A percentile compares a stretch with the other conserved stretches of the same genome.
phyloP scores from a whole-genome alignment of 2,888 invertebrate species.

The Tetragonula carbonaria region DNA sequence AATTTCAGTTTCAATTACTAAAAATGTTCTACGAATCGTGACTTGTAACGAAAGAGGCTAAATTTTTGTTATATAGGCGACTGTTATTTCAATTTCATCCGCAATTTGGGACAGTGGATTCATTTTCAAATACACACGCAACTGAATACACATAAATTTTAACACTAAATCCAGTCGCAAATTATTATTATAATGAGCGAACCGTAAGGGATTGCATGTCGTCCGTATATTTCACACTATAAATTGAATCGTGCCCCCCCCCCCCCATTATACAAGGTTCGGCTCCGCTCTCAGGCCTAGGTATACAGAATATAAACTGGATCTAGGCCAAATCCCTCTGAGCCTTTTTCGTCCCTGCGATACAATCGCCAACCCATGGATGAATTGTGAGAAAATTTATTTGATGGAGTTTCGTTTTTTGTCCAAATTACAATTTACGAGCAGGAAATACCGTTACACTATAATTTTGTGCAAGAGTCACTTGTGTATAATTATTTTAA shows the following conservation, averaged over 20 bases:
- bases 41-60: not conserved
- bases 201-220: conserved; percentile 43
- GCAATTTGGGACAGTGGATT: not conserved
- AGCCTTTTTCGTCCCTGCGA: conserved; percentile 49
- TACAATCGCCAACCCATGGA: conserved; percentile 48
- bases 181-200: conserved; percentile 50
- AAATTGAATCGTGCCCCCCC: conserved; percentile 58
- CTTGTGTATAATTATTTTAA: not conserved
- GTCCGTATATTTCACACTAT: conserved; percentile 55
- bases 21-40: not conserved
- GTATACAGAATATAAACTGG: conserved; percentile 67
- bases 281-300: conserved; percentile 49
- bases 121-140: not conserved
- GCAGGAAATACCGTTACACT: conserved; percentile 11
- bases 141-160: conserved; percentile 15
- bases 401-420: conserved; percentile 42
- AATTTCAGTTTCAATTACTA: not conserved
- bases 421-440: conserved; percentile 54
- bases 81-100: not conserved
- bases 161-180: conserved; percentile 28
- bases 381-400: conserved; percentile 55
- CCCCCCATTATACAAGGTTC: conserved; percentile 41
- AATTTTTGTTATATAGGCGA: not conserved
- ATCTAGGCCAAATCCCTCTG: conserved; percentile 70
- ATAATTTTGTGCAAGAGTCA: conserved; percentile 18